Conservation (phyloP, 2,113 vertebrate species). For the Morone chrysops region DNA sequence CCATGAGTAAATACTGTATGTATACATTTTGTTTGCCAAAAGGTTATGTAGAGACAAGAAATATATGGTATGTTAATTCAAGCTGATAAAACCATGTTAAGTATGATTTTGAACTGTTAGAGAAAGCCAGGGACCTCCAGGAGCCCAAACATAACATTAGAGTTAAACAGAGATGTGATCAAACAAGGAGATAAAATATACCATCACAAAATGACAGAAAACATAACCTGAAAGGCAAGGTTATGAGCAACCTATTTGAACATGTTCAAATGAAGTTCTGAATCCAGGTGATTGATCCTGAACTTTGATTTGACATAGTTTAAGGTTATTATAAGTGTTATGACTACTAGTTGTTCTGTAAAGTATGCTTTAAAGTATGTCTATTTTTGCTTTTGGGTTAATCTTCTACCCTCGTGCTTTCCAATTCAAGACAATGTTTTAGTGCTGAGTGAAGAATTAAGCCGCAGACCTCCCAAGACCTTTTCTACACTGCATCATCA, state of each 20-base stretch:
- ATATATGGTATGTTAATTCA: neutral
- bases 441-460: slow-evolving; percentile 11
- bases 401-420: neutral
- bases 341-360: neutral
- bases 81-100: neutral
- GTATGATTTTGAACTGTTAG: neutral
- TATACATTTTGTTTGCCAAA: neutral
- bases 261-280: neutral
- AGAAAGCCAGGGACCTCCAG: neutral
- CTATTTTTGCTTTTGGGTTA: neutral
- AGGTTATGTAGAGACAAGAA: too few relatives aligned
- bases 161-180: neutral
- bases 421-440: neutral
- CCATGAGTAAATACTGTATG: neutral
- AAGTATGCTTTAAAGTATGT: neutral
- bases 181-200: neutral
- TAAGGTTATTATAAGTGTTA: neutral
- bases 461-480: neutral
- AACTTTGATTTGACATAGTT: neutral
- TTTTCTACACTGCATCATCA: neutral
- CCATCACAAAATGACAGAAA: neutral
- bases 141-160: neutral
- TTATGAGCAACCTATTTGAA: neutral
- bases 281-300: neutral
- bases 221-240: neutral